Evolutionary conservation across 2,888 invertebrate genomes (phyloP), one percentile per base, ranked within the genome.

Genomic region (Diplazon laetatorius): DNA sequence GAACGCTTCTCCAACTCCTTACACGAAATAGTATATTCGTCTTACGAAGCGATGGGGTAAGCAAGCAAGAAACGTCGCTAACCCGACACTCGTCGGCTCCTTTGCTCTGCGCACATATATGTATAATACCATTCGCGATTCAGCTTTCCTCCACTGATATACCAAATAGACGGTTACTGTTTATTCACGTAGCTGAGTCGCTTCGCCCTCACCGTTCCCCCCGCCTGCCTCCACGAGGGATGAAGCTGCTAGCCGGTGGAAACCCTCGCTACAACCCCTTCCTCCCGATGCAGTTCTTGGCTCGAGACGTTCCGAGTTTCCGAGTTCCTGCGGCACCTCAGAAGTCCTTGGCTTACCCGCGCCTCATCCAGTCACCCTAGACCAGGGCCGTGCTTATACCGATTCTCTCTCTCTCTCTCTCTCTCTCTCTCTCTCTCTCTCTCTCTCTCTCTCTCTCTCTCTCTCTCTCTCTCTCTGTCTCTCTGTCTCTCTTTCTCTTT

Each of bases 151-250:
- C 63, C 69, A 35, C 48, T 59, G 55, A 50, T 48, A 76, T 42
- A 70, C 76, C 66, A 62, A 80, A 72, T 76, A 81, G 75, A 80
- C 68, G 30, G 72, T 63, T 69, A 72, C 82, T 85, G 82, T 84
- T 85, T 87, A 83, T 84, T 85, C 82, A 80, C 73, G 74, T 73
- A 77, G 80, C 80, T 82, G 80, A 80, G 76, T 48, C 70, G 44
- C 55, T 42, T 14, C 46, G 30, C 46, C 39, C n/a, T n/a, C n/a
- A n/a, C n/a, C n/a, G n/a, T n/a, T n/a, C n/a, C n/a, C n/a, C n/a
- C n/a, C n/a, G n/a, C n/a, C n/a, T n/a, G n/a, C n/a, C 44, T 12
- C 48, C 59, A 48, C 37, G 25, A 62, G 35, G 37, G 35, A 57
- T 68, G 68, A 39, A 37, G 52, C 30, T 55, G 65, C 70, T 62